Evolutionary conservation across 92 coral and sea anemone genomes (phyloP), one percentile per base, ranked within the genome.

Genomic region (Epizoanthus ramosus): DNA sequence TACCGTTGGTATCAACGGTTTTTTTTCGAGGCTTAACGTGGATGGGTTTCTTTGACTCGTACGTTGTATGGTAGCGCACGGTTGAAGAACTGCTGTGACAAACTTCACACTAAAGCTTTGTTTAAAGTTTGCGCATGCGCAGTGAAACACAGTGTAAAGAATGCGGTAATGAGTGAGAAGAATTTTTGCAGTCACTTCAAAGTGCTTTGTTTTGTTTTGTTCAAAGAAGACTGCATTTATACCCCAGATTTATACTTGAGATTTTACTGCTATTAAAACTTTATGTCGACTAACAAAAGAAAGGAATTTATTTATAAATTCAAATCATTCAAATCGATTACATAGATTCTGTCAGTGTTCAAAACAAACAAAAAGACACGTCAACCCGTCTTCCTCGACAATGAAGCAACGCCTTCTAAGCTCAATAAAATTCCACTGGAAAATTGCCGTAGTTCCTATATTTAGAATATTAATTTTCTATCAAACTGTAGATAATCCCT

Each of bases 361-460:
- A 77, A 77, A 69, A 77, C 63, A 77, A 77, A 77, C 82, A 77
- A 14, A 60, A 57, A 60, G 82, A 77, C 82, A 77, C 82, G 82
- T 33, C 43, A 69, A 13, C 22, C 6, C 18, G 57, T 3, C 35
- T 22, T 13, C 8, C 17, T 9, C 57, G 82, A 61, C 70, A 60
- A 68, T 23, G 39, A 37, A 57, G 65, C 71, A 77, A 77, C 82
- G 43, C 41, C 63, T 68, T 28, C 84, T 64, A 80, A 79, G 71
- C 41, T 73, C 60, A 54, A 53, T 65, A 63, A 54, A 88, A 91
- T 88, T 82, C 94, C 94, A 68, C 54, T 9, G 73, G 58, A 68
- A 80, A 91, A 85, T 86, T 79, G 81, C 79, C 73, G 83, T 39
- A 37, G 79, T 47, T 47, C 9, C 54, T 47, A 47, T 47, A 47